Evolutionary conservation across 2,888 invertebrate genomes (phyloP).

Genomic region (Campaea margaritaria): DNA sequence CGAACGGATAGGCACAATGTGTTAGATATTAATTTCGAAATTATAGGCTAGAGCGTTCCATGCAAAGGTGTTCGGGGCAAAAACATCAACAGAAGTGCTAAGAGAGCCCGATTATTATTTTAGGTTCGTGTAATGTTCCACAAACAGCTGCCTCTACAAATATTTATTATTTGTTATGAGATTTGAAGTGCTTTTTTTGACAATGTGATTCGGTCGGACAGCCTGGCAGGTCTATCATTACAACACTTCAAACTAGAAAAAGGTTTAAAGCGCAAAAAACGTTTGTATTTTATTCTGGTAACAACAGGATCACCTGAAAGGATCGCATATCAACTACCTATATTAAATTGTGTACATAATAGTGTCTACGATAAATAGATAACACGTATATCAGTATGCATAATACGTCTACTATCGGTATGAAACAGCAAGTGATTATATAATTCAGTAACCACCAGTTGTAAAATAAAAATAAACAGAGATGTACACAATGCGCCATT

Average conservation of each 20-base stretch:
- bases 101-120: constrained; percentile 79
- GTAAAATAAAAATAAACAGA: no score
- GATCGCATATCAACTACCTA: no score
- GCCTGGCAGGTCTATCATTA: constrained; percentile 36
- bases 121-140: constrained; percentile 64
- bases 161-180: constrained; percentile 75
- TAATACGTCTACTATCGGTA: no score
- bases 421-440: no score
- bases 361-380: no score
- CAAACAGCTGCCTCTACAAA: constrained; percentile 82
- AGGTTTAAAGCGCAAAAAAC: constrained; percentile 27
- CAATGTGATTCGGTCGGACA: constrained; percentile 23
- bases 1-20: constrained; percentile 80
- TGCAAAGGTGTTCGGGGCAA: constrained; percentile 76
- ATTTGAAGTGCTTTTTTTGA: constrained; percentile 46
- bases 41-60: constrained; percentile 72
- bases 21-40: constrained; percentile 84
- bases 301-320: not conserved
- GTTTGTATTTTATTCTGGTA: constrained; percentile 12
- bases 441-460: no score
- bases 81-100: constrained; percentile 82
- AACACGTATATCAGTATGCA: no score
- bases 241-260: constrained; percentile 24
- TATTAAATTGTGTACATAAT: no score
- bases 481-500: no score